Evolutionary conservation across 1,140 invertebrate genomes (phyloP).

Genomic region (Asobara japonica): DNA sequence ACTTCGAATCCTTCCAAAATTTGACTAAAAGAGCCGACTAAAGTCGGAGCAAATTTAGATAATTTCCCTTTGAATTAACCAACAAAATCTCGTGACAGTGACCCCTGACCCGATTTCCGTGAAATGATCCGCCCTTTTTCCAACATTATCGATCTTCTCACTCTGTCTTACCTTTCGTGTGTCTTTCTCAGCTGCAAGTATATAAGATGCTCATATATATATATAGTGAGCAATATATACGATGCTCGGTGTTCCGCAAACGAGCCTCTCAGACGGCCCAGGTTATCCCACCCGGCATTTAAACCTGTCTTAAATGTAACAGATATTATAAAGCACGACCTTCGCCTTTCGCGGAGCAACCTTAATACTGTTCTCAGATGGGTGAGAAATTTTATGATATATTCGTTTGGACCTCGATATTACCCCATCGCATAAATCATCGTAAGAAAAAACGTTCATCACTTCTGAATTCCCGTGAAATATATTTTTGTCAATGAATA

Average conservation of each 20-base stretch:
- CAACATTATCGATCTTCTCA: slow-evolving; percentile 5
- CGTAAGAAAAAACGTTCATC: background rate
- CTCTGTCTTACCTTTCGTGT: background rate
- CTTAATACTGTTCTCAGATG: slow-evolving; percentile 5
- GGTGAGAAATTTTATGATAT: background rate
- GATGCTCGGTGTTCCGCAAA: background rate
- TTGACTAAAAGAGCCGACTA: too few species aligned
- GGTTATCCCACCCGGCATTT: slow-evolving; percentile 20
- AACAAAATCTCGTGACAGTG: background rate
- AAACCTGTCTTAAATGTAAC: slow-evolving; percentile 24
- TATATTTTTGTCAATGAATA: too few species aligned
- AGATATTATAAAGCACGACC: slow-evolving; percentile 23
- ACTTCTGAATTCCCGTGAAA: too few species aligned
- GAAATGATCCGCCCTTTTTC: background rate
- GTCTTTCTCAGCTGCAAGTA: background rate
- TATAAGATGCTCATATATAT: background rate
- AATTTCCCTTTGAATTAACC: background rate
- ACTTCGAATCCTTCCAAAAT: too few species aligned
- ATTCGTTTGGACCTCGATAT: background rate
- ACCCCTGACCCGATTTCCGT: slow-evolving; percentile 7
- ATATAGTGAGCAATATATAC: background rate
- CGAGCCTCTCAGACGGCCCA: background rate
- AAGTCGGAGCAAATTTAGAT: too few species aligned
- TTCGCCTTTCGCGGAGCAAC: slow-evolving; percentile 19
- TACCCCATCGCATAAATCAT: background rate